Percentiles rank a stretch among this genome's conserved stretches.
Conservation (phyloP, 92 coral and sea anemone species). For the Hydrozoanthus gracilis region DNA sequence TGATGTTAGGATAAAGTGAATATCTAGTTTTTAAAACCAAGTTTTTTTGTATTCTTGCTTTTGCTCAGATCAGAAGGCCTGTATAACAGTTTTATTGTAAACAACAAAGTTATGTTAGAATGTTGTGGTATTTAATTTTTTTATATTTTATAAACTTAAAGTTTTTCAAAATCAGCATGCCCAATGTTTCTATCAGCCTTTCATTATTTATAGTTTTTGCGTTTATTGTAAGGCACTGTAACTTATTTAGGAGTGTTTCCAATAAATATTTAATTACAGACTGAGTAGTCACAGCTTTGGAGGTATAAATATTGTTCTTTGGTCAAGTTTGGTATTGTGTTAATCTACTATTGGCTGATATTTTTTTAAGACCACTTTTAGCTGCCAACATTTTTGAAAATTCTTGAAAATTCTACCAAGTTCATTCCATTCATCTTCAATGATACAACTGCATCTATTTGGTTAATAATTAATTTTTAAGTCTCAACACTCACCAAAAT, state of each 20-base stretch:
- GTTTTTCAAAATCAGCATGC: neutral
- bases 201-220: constrained; percentile 24
- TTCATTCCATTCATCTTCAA: neutral
- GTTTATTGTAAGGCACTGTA: constrained; percentile 24
- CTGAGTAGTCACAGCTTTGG: neutral
- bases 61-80: no score
- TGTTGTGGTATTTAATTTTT: neutral
- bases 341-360: neutral
- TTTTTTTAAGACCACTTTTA: no score
- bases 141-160: neutral
- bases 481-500: constrained; percentile 24
- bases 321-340: neutral
- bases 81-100: no score
- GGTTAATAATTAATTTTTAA: constrained; percentile 25
- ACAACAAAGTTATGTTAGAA: neutral
- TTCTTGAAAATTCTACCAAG: neutral
- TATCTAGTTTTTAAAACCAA: no score
- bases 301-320: neutral
- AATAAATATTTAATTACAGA: constrained; percentile 21
- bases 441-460: constrained; percentile 36
- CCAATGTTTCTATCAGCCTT: neutral
- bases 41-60: no score
- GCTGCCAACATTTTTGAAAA: neutral
- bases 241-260: constrained; percentile 33
- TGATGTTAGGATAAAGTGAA: no score